Base-by-base conservation (phyloP, 2,888 invertebrate species). In the Zaprionus obscuricornis region DNA sequence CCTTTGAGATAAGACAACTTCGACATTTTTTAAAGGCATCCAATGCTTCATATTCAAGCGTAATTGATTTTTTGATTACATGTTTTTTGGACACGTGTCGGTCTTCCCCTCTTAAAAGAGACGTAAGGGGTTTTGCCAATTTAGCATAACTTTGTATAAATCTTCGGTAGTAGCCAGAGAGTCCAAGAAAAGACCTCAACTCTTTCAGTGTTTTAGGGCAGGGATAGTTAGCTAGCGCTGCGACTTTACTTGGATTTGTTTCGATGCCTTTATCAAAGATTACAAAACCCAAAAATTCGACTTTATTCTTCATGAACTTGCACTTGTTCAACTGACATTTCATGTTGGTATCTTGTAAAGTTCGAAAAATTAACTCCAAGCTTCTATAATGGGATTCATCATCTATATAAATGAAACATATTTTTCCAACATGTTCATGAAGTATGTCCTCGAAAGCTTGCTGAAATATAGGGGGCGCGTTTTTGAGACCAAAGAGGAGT, bases 241-340 rank as follows among this genome's bases (percentile, higher is more conserved):
- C 0, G 1, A 43, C 43, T 20, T 43, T 45, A 0, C 22, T n/a
- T 14, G 52, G 52, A 2, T 55, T 47, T 3, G 20, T 37, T 20
- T 8, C 18, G 3, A 37, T 27, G 2, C 36, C 37, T 6, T 49
- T 22, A 10, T 36, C 27, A 1, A 37, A 14, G 29, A 14, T 8
- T 2, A 45, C 22, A 22, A 45, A 31, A n/a, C 27, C n/a, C 4
- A 42, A 3, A 17, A 40, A 24, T 2, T 40, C 31, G 4, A 33
- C 50, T 6, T 50, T 31, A 2, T 2, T 50, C 7, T 29, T 39
- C 5, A 31, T 39, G 13, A 50, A 40, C 8, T 40, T 31, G 8
- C 50, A 50, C 7, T 40, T 50, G 8, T 50, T 22, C 3, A 39
- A 6, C 16, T 50, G 49, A 8, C 20, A 33, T 16, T 50, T 40